Evolutionary conservation across 2,113 vertebrate genomes (phyloP).

Genomic region (Paramormyrops kingsleyae): DNA sequence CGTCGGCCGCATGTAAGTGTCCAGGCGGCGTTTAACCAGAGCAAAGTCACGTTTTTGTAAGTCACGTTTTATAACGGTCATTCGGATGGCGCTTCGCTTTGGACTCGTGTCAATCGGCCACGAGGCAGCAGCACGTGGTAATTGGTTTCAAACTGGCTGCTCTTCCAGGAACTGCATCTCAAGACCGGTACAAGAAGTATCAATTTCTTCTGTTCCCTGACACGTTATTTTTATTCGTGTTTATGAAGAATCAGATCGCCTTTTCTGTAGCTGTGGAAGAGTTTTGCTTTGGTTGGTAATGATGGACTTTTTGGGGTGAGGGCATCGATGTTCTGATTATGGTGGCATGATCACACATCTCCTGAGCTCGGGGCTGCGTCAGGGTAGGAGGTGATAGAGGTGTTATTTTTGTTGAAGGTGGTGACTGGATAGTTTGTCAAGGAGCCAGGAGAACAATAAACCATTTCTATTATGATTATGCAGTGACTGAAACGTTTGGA

Average conservation of each 20-base stretch:
- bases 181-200: background rate
- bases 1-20: conserved; percentile 89
- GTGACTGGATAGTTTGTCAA: background rate
- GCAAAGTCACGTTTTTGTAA: background rate
- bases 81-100: background rate
- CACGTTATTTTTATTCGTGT: background rate
- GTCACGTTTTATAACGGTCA: background rate
- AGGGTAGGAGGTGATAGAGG: background rate
- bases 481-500: background rate
- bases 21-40: background rate
- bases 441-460: background rate
- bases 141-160: background rate
- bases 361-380: background rate
- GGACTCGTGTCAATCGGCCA: background rate
- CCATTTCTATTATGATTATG: background rate
- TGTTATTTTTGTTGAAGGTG: background rate
- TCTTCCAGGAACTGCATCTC: background rate
- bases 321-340: background rate
- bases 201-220: background rate
- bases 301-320: background rate
- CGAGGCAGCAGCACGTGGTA: background rate
- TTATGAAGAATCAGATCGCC: background rate
- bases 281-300: background rate
- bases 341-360: background rate
- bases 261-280: background rate